phyloP scores from a whole-genome alignment of 2,797 vertebrate species.

The Neomorphus geoffroyi region DNA sequence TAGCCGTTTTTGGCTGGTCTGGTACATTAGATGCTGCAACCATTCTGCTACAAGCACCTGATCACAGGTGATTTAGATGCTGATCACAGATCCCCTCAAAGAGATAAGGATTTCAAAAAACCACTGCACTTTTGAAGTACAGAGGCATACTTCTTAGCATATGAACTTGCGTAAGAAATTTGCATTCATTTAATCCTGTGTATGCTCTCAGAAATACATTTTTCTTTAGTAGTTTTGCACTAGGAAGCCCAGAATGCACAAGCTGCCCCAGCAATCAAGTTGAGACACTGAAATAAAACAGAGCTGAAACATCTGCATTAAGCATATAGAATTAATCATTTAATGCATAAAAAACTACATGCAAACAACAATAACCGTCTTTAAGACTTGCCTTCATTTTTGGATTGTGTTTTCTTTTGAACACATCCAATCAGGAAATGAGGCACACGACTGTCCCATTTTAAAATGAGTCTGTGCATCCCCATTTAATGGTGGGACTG shows the following conservation, averaged over 20 bases:
- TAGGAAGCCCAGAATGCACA: not conserved
- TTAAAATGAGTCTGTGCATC: not conserved
- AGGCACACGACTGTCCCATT: not conserved
- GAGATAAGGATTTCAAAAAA: constrained; percentile 53
- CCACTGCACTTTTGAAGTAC: constrained; percentile 18
- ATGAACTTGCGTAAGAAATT: not conserved
- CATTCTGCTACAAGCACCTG: constrained; percentile 25
- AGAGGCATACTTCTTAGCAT: not conserved
- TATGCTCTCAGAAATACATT: not conserved
- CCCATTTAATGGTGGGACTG: not conserved
- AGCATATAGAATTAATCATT: not conserved
- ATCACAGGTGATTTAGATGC: constrained; percentile 35
- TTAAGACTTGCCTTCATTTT: not conserved
- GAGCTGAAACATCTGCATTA: not conserved
- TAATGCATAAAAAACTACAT: not conserved
- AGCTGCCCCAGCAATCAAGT: not conserved
- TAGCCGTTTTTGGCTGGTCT: not conserved
- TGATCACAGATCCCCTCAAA: constrained; percentile 29
- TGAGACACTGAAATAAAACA: not conserved
- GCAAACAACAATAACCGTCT: not conserved
- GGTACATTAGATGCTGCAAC: not conserved
- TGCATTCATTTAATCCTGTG: not conserved
- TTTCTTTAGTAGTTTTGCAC: not conserved
- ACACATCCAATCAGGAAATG: not conserved
- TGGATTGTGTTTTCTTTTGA: not conserved